Conservation (phyloP, 92 coral and sea anemone genomes). For the Muricea muricata region DNA sequence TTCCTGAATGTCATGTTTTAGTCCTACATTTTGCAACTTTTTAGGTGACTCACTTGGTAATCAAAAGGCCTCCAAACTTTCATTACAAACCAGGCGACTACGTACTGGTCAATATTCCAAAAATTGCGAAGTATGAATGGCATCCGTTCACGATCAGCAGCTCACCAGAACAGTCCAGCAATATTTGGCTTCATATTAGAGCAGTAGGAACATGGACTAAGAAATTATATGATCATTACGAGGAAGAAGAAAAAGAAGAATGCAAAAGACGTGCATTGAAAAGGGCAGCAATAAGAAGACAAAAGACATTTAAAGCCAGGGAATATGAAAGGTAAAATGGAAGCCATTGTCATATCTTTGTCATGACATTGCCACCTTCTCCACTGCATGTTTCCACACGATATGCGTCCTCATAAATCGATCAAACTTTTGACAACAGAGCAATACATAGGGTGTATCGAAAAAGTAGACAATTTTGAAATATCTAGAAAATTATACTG, state of each 20-base stretch:
- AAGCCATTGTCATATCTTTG: too few species aligned
- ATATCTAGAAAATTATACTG: too few species aligned
- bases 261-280: constrained; percentile 12
- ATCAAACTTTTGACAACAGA: too few species aligned
- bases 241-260: constrained; percentile 51
- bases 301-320: not conserved
- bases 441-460: too few species aligned
- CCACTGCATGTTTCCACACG: too few species aligned
- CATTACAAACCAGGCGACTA: constrained; percentile 83
- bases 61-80: constrained; percentile 54
- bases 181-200: constrained; percentile 78
- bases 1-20: too few species aligned
- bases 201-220: constrained; percentile 88
- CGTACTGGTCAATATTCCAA: constrained; percentile 77
- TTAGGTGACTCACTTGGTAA: constrained; percentile 32
- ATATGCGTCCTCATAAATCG: too few species aligned
- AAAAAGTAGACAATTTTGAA: too few species aligned
- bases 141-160: constrained; percentile 84
- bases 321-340: constrained; percentile 14
- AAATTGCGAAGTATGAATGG: constrained; percentile 80
- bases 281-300: constrained; percentile 29
- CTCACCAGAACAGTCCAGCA: constrained; percentile 79
- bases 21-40: not conserved
- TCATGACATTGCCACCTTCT: too few species aligned
- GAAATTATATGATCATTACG: constrained; percentile 67